Percentiles rank a stretch among this genome's conserved stretches.
Conservation (phyloP, 1,140 invertebrate genomes). For the Cyclina sinensis region DNA sequence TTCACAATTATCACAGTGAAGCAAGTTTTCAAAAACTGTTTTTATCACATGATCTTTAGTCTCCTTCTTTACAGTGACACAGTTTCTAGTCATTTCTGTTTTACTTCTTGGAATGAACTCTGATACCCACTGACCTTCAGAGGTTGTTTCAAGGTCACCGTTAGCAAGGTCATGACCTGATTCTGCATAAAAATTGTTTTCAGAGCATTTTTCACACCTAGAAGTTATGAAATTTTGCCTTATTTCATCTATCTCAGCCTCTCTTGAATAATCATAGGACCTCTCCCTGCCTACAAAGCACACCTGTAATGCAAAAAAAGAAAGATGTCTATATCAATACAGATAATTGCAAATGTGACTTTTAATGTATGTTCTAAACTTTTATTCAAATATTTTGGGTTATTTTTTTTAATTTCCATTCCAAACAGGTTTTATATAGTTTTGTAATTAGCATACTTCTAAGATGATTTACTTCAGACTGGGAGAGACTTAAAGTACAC, state of each 20-base stretch:
- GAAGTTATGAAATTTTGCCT: conserved; percentile 76
- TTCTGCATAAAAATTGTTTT: neutral
- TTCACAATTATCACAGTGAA: conserved; percentile 85
- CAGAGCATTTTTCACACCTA: conserved; percentile 11
- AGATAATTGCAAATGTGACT: too few relatives aligned
- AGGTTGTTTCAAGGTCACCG: neutral
- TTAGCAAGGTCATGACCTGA: neutral
- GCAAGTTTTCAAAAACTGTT: conserved; percentile 88
- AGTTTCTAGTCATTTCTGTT: conserved; percentile 93
- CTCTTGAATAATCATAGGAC: conserved; percentile 80
- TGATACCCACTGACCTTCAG: conserved; percentile 84
- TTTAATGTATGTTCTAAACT: too few relatives aligned
- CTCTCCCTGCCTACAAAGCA: conserved; percentile 92
- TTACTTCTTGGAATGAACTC: conserved; percentile 90
- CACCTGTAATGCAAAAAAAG: conserved; percentile 85
- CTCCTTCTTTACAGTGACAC: conserved; percentile 92
- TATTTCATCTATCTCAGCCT: conserved; percentile 73
- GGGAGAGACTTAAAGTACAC: too few relatives aligned
- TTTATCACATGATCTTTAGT: conserved; percentile 90
- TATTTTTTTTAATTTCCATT: too few relatives aligned
- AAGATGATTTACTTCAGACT: too few relatives aligned
- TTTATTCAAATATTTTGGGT: too few relatives aligned
- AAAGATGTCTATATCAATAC: too few relatives aligned
- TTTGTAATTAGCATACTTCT: too few relatives aligned
- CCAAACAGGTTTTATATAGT: too few relatives aligned